These are phyloP conservation scores for Xylocampa areola DNA, from an alignment of 2,888 invertebrate genomes.

Conservation along the genomic window DNA sequence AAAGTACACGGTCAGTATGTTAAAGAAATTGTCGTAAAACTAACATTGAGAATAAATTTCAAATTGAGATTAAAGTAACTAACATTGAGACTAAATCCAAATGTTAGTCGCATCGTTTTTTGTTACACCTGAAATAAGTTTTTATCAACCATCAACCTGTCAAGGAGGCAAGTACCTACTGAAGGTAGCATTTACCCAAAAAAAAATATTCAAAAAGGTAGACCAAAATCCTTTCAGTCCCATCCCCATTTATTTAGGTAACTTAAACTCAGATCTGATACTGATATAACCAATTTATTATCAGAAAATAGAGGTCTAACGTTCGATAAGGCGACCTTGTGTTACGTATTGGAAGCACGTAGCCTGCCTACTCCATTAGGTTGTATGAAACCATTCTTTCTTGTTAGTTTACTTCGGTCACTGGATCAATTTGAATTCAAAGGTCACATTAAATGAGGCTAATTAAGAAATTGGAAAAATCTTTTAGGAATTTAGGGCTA, in stretches of 20 bases:
- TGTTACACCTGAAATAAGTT: too few species aligned
- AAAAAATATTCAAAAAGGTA: conserved; percentile 24
- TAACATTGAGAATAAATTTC: too few species aligned
- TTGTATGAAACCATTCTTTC: conserved; percentile 50
- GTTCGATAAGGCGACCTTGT: conserved; percentile 27
- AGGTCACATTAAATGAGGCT: conserved; percentile 37
- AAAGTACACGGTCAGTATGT: too few species aligned
- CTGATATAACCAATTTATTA: conserved; percentile 50
- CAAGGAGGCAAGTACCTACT: too few species aligned
- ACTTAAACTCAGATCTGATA: conserved; percentile 36
- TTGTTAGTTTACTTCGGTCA: conserved; percentile 36
- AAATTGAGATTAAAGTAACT: too few species aligned
- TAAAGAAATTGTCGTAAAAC: too few species aligned
- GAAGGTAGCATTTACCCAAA: too few species aligned
- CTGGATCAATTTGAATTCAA: conserved; percentile 27
- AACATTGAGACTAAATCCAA: too few species aligned
- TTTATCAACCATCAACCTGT: too few species aligned
- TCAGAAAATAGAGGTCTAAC: conserved; percentile 36
- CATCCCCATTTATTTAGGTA: conserved; percentile 8
- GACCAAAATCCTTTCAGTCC: conserved; percentile 4
- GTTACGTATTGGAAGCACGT: conserved; percentile 47
- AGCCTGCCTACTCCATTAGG: conserved; percentile 39
- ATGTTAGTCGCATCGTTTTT: too few species aligned
- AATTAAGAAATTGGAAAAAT: conserved; percentile 35
- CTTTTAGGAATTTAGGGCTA: conserved; percentile 7